These are phyloP conservation scores for Alca torda DNA, from an alignment of 2,797 vertebrate genomes.

Conservation along the genomic window DNA sequence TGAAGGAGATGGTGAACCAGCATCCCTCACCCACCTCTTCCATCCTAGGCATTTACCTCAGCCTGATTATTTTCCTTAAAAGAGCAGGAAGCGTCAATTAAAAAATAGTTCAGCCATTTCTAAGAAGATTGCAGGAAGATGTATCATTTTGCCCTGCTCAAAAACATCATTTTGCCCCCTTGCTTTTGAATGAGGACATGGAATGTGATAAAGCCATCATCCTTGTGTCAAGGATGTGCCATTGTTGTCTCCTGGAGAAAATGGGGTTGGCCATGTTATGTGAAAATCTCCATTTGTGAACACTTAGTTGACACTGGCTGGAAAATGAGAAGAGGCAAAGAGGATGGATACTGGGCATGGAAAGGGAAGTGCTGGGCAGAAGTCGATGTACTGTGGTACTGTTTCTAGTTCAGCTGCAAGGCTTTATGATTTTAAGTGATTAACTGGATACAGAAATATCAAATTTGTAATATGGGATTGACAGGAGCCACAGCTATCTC, in stretches of 20 bases:
- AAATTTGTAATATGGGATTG: background rate
- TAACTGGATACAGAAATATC: background rate
- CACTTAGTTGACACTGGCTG: background rate
- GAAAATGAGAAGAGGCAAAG: background rate
- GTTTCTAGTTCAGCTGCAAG: background rate
- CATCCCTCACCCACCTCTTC: background rate
- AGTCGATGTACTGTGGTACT: background rate
- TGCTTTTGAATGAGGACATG: background rate
- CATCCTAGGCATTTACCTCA: background rate
- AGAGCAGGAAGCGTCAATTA: constrained; percentile 37
- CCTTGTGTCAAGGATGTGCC: background rate
- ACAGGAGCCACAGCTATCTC: background rate
- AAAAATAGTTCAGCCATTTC: constrained; percentile 46
- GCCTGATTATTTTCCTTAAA: constrained; percentile 19
- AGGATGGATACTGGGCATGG: background rate
- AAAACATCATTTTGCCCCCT: background rate
- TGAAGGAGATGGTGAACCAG: background rate
- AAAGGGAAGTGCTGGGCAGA: background rate
- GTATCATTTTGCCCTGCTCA: background rate
- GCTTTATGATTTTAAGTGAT: background rate
- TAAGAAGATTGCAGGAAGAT: constrained; percentile 33
- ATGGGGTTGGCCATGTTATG: background rate
- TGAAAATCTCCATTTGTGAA: background rate
- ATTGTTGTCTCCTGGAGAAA: background rate
- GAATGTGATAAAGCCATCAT: background rate